These are phyloP conservation scores for Pseudocheirus occidentalis DNA, from an alignment of 2,797 vertebrate genomes.

Conservation along the genomic window DNA sequence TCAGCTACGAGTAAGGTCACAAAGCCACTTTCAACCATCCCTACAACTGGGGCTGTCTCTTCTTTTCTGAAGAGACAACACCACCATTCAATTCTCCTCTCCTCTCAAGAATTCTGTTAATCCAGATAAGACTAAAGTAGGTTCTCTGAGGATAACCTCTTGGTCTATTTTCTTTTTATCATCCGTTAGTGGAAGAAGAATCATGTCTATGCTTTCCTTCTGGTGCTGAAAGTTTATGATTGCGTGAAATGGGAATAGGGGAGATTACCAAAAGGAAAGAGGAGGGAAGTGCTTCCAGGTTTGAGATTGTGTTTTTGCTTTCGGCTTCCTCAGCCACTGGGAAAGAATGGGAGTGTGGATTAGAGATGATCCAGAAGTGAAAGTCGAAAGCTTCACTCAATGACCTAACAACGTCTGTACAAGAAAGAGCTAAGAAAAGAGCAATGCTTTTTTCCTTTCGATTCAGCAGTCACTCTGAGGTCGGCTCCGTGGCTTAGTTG, in stretches of 20 bases:
- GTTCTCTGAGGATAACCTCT: background rate
- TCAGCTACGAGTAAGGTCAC: too few relatives aligned
- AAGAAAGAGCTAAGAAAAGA: background rate
- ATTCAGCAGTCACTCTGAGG: accelerated
- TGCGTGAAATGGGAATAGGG: background rate
- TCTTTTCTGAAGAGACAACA: too few relatives aligned
- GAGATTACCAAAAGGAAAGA: background rate
- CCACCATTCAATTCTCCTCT: too few relatives aligned
- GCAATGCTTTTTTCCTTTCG: background rate
- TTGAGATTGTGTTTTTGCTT: background rate
- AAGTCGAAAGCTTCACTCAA: background rate
- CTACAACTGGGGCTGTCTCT: too few relatives aligned
- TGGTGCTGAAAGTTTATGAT: background rate
- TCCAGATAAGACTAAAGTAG: too few relatives aligned
- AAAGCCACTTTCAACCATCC: too few relatives aligned
- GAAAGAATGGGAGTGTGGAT: background rate
- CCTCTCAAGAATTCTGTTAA: too few relatives aligned
- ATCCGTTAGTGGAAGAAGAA: background rate
- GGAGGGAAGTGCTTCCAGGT: background rate
- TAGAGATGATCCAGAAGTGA: background rate
- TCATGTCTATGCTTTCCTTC: background rate
- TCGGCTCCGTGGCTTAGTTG: constrained; percentile 79
- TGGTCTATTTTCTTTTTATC: background rate
- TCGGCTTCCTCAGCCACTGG: background rate
- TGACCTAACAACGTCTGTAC: background rate